A percentile compares a stretch with the other conserved stretches of the same genome.
Conservation (phyloP, 2,888 invertebrate species). For the Apeira syringaria region DNA sequence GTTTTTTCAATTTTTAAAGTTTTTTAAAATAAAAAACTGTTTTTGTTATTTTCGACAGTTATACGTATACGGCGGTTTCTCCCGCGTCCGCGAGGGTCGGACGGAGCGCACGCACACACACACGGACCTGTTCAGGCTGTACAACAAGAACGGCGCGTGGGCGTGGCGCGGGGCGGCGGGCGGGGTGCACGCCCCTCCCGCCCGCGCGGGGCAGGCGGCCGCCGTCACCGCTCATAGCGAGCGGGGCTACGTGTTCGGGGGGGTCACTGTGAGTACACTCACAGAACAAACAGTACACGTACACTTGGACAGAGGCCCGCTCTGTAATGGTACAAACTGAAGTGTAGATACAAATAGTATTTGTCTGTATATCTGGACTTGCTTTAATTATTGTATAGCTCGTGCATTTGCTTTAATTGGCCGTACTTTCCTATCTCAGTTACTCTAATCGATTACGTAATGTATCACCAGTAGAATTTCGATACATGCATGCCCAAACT, state of each 20-base stretch:
- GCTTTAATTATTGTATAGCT: too few relatives aligned
- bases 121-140: conserved; percentile 68
- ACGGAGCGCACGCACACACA: conserved; percentile 67
- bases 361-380: too few relatives aligned
- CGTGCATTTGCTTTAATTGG: too few relatives aligned
- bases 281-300: too few relatives aligned
- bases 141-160: conserved; percentile 35
- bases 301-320: too few relatives aligned
- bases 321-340: too few relatives aligned
- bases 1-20: too few relatives aligned
- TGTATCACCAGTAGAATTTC: too few relatives aligned
- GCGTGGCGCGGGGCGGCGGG: conserved; percentile 53
- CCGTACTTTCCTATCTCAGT: too few relatives aligned
- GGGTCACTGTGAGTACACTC: conserved; percentile 85
- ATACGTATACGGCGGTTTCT: conserved; percentile 74
- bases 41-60: conserved; percentile 23
- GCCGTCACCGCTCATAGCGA: conserved; percentile 84
- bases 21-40: not conserved
- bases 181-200: conserved; percentile 84
- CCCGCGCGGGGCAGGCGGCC: conserved; percentile 89
- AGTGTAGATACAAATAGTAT: too few relatives aligned
- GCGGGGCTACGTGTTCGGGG: conserved; percentile 92
- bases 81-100: conserved; percentile 65
- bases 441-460: too few relatives aligned
- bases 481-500: too few relatives aligned